A percentile compares a stretch with the other conserved stretches of the same genome.
Conservation (phyloP, 2,888 invertebrate genomes). For the Cremastinae sp. region DNA sequence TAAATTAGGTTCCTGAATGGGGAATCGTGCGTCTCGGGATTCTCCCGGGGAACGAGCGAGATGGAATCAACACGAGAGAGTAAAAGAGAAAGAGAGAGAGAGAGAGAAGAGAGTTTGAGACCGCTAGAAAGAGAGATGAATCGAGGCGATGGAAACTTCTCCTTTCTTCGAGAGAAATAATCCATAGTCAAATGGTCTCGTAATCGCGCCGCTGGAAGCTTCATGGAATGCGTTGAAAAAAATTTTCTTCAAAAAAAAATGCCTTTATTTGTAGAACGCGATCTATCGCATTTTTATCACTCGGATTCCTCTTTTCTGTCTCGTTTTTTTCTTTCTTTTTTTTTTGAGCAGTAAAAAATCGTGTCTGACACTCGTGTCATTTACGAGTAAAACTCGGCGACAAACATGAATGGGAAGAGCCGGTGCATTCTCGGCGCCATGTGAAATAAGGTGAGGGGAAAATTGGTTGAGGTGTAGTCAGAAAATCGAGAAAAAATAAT, state of each 20-base stretch:
- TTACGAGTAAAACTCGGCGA: slow-evolving; percentile 60
- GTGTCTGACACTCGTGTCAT: slow-evolving; percentile 50
- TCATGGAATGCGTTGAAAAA: slow-evolving; percentile 42
- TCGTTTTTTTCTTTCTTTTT: slow-evolving; percentile 36
- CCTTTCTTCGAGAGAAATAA: slow-evolving; percentile 22
- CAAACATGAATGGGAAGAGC: slow-evolving; percentile 60
- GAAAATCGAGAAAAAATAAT: no score
- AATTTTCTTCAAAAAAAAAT: no score
- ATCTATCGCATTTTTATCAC: neutral
- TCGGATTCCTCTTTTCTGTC: slow-evolving; percentile 20
- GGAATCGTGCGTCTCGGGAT: slow-evolving; percentile 66
- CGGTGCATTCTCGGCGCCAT: slow-evolving; percentile 49
- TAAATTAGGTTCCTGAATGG: slow-evolving; percentile 78
- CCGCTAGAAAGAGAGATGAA: slow-evolving; percentile 11
- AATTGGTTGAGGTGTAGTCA: neutral
- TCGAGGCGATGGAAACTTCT: slow-evolving; percentile 45
- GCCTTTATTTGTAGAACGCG: no score
- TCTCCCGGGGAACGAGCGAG: slow-evolving; percentile 44
- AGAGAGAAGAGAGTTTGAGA: neutral
- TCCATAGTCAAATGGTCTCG: slow-evolving; percentile 43
- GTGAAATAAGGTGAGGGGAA: slow-evolving; percentile 29
- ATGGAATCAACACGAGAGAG: no score
- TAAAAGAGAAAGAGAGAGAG: slow-evolving; percentile 38
- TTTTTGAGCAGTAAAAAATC: slow-evolving; percentile 13
- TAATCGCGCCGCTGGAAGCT: slow-evolving; percentile 8